Conservation (phyloP, 2,797 vertebrate species). For the Crax fasciolata region DNA sequence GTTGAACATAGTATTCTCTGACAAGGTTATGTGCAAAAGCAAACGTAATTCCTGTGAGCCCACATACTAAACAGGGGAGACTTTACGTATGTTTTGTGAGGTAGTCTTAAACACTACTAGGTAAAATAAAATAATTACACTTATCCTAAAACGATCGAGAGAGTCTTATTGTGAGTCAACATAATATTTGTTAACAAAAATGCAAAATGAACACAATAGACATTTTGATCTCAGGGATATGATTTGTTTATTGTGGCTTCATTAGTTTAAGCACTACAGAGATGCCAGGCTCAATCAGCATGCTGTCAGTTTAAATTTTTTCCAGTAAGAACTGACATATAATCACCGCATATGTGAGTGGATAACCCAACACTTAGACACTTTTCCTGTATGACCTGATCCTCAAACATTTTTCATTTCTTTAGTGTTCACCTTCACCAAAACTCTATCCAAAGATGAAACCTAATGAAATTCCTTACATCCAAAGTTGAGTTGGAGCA, state of each 20-base stretch:
- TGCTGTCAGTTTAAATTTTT: constrained; percentile 19
- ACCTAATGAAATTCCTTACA: constrained; percentile 57
- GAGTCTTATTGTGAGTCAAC: background rate
- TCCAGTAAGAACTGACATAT: constrained; percentile 42
- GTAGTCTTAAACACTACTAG: background rate
- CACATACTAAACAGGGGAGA: background rate
- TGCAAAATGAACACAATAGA: background rate
- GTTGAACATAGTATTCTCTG: background rate
- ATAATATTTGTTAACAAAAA: background rate
- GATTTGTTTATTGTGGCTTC: background rate
- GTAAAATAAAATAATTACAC: background rate
- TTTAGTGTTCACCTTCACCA: constrained; percentile 40
- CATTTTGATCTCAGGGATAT: background rate
- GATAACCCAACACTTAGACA: constrained; percentile 31
- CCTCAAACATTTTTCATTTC: constrained; percentile 4
- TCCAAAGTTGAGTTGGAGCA: constrained; percentile 72
- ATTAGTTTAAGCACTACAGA: background rate
- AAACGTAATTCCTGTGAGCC: background rate
- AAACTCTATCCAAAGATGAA: constrained; percentile 58
- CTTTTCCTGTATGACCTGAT: constrained; percentile 6
- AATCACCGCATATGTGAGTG: constrained; percentile 16
- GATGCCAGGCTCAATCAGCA: constrained; percentile 39
- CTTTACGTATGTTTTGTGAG: background rate
- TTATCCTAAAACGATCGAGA: background rate
- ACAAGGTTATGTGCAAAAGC: background rate